phyloP scores from a whole-genome alignment of 2,888 invertebrate species.

The Apomyelois bistriatella region DNA sequence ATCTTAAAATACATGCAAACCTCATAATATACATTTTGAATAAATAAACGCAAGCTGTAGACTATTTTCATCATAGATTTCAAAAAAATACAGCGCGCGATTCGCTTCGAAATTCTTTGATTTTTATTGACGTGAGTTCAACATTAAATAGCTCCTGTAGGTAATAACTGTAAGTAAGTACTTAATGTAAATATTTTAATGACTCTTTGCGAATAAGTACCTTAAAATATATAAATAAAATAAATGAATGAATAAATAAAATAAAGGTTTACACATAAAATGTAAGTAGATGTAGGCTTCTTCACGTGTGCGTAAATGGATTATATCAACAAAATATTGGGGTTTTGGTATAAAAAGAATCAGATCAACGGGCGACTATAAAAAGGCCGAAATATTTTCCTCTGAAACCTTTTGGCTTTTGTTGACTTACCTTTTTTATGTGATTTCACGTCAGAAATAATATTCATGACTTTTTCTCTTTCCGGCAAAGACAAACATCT shows the following conservation, averaged over 20 bases:
- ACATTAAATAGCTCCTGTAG: background rate
- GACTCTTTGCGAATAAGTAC: no score
- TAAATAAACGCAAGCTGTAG: conserved; percentile 6
- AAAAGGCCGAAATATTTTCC: conserved; percentile 11
- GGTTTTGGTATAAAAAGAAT: background rate
- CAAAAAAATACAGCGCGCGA: no score
- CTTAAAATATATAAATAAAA: no score
- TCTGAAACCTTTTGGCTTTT: background rate
- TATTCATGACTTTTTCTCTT: no score
- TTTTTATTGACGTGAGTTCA: background rate
- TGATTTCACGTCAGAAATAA: no score
- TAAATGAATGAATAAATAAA: no score
- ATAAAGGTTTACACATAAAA: no score
- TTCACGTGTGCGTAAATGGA: conserved; percentile 4
- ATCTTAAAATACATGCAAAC: background rate
- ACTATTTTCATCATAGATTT: conserved; percentile 2
- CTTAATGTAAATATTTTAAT: no score
- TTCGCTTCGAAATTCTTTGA: no score
- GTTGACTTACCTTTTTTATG: background rate
- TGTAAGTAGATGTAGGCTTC: no score
- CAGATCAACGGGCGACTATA: conserved; percentile 10
- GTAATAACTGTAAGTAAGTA: no score
- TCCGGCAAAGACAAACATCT: no score
- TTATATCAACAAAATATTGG: conserved; percentile 1
- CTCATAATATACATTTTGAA: conserved; percentile 4